A percentile compares a stretch with the other conserved stretches of the same genome.
These are phyloP conservation scores for Pluvialis apricaria DNA, from an alignment of 2,113 vertebrate species.

Conservation along the genomic window DNA sequence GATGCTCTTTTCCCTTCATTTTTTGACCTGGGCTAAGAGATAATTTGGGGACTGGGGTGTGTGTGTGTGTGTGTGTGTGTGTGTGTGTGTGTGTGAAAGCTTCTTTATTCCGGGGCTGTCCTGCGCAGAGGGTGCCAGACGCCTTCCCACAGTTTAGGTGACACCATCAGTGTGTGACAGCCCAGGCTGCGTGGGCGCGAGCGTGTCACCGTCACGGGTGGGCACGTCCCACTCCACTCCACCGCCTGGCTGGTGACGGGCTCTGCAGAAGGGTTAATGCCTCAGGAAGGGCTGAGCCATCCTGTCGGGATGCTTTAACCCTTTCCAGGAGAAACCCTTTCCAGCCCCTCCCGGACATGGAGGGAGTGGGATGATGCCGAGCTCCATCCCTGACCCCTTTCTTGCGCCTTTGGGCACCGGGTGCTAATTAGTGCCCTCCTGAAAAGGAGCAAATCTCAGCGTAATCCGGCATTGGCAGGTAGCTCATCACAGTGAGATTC, in stretches of 20 bases:
- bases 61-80: too few species aligned
- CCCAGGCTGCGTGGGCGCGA: rapidly evolving
- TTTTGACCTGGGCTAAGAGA: not conserved
- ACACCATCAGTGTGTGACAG: not conserved
- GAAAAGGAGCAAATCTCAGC: not conserved
- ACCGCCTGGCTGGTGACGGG: not conserved
- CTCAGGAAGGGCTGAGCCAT: not conserved
- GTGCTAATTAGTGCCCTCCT: not conserved
- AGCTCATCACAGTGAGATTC: not conserved
- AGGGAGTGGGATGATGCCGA: not conserved
- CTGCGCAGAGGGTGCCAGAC: not conserved
- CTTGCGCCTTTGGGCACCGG: not conserved
- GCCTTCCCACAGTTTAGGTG: not conserved
- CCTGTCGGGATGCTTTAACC: not conserved
- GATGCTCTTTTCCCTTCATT: not conserved
- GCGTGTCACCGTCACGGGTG: not conserved
- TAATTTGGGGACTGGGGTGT: not conserved
- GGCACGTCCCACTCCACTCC: not conserved
- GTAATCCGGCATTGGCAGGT: not conserved
- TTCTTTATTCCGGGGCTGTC: not conserved
- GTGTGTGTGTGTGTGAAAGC: not conserved
- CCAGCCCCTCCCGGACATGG: not conserved
- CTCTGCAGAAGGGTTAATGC: not conserved
- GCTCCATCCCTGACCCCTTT: not conserved
- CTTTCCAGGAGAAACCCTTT: not conserved